Evolutionary conservation across 2,113 vertebrate genomes (phyloP).

Genomic region (Cyanoramphus novaezelandiae): DNA sequence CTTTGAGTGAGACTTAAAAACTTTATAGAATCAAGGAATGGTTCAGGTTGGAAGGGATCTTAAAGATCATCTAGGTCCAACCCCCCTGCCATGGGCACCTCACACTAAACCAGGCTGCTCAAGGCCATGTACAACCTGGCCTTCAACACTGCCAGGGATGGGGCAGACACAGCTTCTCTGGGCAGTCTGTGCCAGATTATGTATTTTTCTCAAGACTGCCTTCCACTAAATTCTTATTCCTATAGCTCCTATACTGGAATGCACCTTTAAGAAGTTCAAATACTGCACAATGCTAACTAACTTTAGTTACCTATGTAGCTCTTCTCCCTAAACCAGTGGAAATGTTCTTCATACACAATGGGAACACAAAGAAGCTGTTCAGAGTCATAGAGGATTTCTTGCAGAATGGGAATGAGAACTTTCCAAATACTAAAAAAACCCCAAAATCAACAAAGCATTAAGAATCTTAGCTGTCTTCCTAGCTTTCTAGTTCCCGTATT

Average conservation of each 20-base stretch:
- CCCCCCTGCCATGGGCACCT: neutral
- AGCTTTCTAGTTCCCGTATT: neutral
- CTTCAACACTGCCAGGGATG: neutral
- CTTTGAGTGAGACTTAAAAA: neutral
- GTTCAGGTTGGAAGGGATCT: neutral
- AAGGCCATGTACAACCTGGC: neutral
- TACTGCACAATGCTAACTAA: neutral
- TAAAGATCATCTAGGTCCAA: neutral
- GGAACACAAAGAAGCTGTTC: neutral
- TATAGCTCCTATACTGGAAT: neutral
- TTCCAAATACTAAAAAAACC: neutral
- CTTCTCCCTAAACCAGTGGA: neutral
- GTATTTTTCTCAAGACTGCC: neutral
- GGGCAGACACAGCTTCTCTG: neutral
- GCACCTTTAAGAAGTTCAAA: neutral
- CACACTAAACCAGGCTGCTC: neutral
- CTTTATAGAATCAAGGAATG: neutral
- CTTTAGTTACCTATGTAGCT: neutral
- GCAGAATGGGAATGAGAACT: neutral
- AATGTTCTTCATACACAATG: neutral
- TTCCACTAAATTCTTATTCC: neutral
- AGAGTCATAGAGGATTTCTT: neutral
- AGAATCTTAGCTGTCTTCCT: neutral
- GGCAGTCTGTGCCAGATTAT: neutral
- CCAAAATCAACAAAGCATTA: neutral